Evolutionary conservation across 1,140 invertebrate species (phyloP).

Genomic region (Aphelenchoides avenae): DNA sequence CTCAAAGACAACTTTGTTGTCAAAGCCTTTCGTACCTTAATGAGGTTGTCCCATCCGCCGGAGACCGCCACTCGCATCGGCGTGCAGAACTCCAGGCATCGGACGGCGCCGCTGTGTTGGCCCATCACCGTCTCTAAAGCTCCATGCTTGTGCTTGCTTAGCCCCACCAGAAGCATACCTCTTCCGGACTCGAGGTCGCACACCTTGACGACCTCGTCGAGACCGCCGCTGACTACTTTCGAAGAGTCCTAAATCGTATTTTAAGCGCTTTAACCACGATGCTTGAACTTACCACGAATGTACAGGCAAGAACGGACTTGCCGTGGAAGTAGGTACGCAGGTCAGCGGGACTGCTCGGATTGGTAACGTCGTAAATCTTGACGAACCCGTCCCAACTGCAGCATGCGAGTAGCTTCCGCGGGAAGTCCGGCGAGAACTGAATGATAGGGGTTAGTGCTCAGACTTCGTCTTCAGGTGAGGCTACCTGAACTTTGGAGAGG

Average conservation of each 20-base stretch:
- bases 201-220: slow-evolving; percentile 83
- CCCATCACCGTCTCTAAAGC: slow-evolving; percentile 75
- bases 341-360: slow-evolving; percentile 38
- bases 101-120: slow-evolving; percentile 79
- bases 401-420: slow-evolving; percentile 35
- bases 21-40: too few relatives aligned
- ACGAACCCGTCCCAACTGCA: slow-evolving; percentile 53
- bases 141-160: too few relatives aligned
- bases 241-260: slow-evolving; percentile 38
- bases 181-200: slow-evolving; percentile 70
- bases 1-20: too few relatives aligned
- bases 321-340: slow-evolving; percentile 40
- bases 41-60: slow-evolving; percentile 89
- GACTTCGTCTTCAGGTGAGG: background rate
- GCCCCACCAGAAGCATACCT: too few relatives aligned
- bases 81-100: slow-evolving; percentile 84
- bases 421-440: slow-evolving; percentile 52
- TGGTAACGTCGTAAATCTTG: slow-evolving; percentile 47
- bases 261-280: slow-evolving; percentile 8
- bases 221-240: slow-evolving; percentile 67
- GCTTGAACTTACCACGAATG: slow-evolving; percentile 46
- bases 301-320: slow-evolving; percentile 49
- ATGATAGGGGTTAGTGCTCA: slow-evolving; percentile 12
- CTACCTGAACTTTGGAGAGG: slow-evolving; percentile 43
- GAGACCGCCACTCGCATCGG: slow-evolving; percentile 86